These are phyloP conservation scores for Aplocera efformata DNA, from an alignment of 2,888 invertebrate species.

Conservation along the genomic window DNA sequence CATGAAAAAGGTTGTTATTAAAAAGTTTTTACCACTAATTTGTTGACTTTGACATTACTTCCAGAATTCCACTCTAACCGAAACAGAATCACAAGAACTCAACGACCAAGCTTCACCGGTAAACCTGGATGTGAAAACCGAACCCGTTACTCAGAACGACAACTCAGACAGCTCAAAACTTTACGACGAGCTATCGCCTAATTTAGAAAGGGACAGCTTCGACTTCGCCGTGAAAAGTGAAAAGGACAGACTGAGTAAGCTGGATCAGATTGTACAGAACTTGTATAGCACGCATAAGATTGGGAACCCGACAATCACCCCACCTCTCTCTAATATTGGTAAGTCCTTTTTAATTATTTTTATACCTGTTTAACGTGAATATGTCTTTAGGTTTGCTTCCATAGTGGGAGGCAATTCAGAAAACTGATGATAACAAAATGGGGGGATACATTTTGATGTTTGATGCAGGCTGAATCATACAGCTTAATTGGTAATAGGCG, in stretches of 20 bases:
- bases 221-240: slow-evolving; percentile 46
- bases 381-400: too few relatives aligned
- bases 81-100: slow-evolving; percentile 44
- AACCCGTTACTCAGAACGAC: slow-evolving; percentile 42
- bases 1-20: too few relatives aligned
- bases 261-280: slow-evolving; percentile 73
- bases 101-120: slow-evolving; percentile 41
- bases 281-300: slow-evolving; percentile 69
- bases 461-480: too few relatives aligned
- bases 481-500: too few relatives aligned
- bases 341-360: slow-evolving; percentile 9
- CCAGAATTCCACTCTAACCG: slow-evolving; percentile 62
- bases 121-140: slow-evolving; percentile 48
- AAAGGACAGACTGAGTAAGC: slow-evolving; percentile 66
- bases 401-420: too few relatives aligned
- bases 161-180: slow-evolving; percentile 46
- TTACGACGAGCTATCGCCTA: slow-evolving; percentile 44
- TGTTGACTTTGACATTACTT: too few relatives aligned
- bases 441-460: too few relatives aligned
- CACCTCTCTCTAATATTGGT: slow-evolving; percentile 43
- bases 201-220: slow-evolving; percentile 35
- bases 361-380: too few relatives aligned
- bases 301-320: slow-evolving; percentile 46
- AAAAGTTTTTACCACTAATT: too few relatives aligned
- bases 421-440: too few relatives aligned